These are phyloP conservation scores for Cyphomyrmex costatus DNA, from an alignment of 1,140 invertebrate genomes.

Conservation along the genomic window DNA sequence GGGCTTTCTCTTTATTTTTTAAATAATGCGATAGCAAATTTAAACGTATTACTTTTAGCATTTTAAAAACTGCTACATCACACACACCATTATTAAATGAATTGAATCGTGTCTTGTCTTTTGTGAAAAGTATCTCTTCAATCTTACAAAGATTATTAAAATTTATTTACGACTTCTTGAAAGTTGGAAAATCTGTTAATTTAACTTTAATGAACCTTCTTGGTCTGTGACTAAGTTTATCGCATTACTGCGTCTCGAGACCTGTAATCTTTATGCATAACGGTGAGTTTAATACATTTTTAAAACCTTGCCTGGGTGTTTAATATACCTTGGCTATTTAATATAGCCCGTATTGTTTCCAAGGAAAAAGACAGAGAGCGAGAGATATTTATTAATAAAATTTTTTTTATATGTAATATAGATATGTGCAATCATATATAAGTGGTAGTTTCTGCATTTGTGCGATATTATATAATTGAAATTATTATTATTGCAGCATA, in stretches of 20 bases:
- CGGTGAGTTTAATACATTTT: conserved; percentile 42
- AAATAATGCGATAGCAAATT: not conserved
- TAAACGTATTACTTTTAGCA: not conserved
- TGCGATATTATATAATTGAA: not conserved
- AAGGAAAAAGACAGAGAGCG: not conserved
- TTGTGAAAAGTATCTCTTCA: not conserved
- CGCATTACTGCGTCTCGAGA: conserved; percentile 30
- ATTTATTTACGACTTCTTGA: conserved; percentile 32
- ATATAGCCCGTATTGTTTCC: not conserved
- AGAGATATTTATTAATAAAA: no score
- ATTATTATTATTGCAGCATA: conserved; percentile 6
- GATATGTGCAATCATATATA: no score
- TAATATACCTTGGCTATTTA: not conserved
- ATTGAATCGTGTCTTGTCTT: not conserved
- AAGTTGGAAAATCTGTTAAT: conserved; percentile 15
- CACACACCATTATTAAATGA: not conserved
- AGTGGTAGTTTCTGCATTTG: no score
- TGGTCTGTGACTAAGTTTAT: conserved; percentile 16
- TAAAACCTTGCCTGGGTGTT: not conserved
- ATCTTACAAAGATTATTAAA: conserved; percentile 29
- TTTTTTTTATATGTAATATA: no score
- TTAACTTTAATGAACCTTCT: conserved; percentile 48
- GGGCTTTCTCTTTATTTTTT: not conserved
- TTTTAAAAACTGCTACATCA: not conserved
- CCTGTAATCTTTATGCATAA: conserved; percentile 46